Conservation (phyloP, 2,797 vertebrate species). For the Manis pentadactyla region DNA sequence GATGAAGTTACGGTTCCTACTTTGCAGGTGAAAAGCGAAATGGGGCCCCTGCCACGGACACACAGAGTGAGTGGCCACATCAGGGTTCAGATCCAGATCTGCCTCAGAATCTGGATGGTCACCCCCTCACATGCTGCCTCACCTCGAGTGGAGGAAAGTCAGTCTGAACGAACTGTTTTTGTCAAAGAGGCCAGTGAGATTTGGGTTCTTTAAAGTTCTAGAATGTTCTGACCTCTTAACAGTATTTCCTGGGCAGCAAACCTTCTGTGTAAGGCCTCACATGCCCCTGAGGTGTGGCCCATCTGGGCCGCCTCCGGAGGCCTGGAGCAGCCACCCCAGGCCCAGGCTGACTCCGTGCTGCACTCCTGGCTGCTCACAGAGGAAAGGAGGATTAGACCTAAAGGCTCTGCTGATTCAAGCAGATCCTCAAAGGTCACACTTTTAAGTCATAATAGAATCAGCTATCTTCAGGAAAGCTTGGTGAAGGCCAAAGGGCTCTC, state of each 20-base stretch:
- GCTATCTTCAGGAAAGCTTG: neutral
- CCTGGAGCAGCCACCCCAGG: neutral
- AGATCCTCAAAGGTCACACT: neutral
- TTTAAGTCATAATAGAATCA: neutral
- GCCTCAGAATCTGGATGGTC: neutral
- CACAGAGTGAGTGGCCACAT: neutral
- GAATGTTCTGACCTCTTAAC: neutral
- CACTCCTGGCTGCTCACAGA: neutral
- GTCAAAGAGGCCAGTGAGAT: neutral
- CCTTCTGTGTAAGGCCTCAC: neutral
- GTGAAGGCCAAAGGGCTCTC: neutral
- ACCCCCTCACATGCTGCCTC: neutral
- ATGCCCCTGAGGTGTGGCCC: neutral
- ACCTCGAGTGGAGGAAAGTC: neutral
- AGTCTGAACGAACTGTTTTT: neutral
- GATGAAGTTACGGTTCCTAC: constrained; percentile 26
- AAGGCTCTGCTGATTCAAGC: neutral
- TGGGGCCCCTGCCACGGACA: neutral
- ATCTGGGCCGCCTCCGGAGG: neutral
- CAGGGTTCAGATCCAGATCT: neutral
- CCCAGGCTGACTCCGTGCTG: accelerated
- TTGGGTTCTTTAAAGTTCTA: neutral
- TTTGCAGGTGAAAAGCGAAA: constrained; percentile 19
- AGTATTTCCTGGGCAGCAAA: neutral
- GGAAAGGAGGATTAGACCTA: neutral